Evolutionary conservation across 2,888 invertebrate species (phyloP).

Genomic region (Hydraecia micacea): DNA sequence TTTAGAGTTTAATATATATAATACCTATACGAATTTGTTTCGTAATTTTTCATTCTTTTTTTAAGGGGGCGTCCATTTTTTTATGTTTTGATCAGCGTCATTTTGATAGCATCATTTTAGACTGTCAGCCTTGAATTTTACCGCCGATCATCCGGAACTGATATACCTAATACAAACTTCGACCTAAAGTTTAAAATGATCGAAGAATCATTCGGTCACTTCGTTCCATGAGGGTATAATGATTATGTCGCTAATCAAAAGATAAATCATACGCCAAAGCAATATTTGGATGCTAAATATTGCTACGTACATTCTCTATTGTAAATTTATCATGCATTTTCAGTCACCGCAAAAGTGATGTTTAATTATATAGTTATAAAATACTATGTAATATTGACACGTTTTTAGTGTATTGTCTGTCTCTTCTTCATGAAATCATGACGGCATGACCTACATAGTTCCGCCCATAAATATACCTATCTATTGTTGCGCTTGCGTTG

Average conservation of each 20-base stretch:
- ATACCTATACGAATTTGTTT: conserved; percentile 32
- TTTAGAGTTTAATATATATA: conserved; percentile 53
- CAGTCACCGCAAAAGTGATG: conserved; percentile 35
- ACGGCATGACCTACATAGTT: conserved; percentile 32
- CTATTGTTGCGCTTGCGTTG: conserved; percentile 41
- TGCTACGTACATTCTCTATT: conserved; percentile 28
- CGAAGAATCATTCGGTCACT: background rate
- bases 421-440: conserved; percentile 36
- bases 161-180: background rate
- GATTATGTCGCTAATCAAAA: conserved; percentile 41
- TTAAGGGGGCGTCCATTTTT: conserved; percentile 2
- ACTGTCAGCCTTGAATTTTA: background rate
- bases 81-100: conserved; percentile 43
- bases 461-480: conserved; percentile 33
- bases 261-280: conserved; percentile 27
- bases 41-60: conserved; percentile 21
- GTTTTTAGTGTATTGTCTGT: conserved; percentile 43
- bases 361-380: conserved; percentile 35
- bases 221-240: background rate
- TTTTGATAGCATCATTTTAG: background rate
- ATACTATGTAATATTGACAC: conserved; percentile 45
- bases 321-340: conserved; percentile 57
- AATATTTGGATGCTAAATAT: conserved; percentile 48
- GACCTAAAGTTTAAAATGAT: background rate
- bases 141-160: conserved; percentile 1